Percentiles rank a stretch among this genome's conserved stretches.
These are phyloP conservation scores for Chloropsis cyanopogon DNA, from an alignment of 2,113 vertebrate species.

Conservation along the genomic window DNA sequence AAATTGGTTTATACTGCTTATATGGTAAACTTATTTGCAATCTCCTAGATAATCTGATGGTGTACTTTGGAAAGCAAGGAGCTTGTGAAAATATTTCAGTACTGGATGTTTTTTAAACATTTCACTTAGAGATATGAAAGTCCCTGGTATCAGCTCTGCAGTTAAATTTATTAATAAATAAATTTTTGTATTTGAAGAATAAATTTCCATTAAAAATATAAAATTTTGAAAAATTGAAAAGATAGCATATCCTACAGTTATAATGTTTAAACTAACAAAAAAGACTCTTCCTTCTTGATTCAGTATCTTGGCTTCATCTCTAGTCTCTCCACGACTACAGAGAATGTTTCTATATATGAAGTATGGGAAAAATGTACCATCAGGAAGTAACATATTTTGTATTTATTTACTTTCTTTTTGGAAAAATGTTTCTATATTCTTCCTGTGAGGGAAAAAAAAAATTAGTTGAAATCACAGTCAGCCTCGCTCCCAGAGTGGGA, in stretches of 20 bases:
- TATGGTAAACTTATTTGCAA: neutral
- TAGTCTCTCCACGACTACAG: neutral
- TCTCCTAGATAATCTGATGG: neutral
- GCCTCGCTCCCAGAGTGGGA: neutral
- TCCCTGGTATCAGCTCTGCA: neutral
- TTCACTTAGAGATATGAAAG: neutral
- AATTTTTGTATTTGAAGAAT: neutral
- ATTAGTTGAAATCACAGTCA: neutral
- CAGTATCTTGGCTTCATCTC: neutral
- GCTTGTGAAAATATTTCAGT: neutral
- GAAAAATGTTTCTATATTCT: neutral
- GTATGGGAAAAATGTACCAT: neutral
- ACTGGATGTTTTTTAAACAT: neutral
- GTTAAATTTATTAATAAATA: neutral
- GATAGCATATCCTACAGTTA: neutral
- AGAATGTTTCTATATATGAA: neutral
- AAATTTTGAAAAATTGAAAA: neutral
- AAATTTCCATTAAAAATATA: neutral
- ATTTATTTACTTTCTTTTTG: neutral
- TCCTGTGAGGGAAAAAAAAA: neutral
- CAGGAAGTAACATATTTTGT: neutral
- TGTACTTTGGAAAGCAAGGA: neutral
- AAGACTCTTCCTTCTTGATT: neutral
- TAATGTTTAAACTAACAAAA: neutral
- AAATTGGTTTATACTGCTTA: neutral